These are phyloP conservation scores for Hemicrepidius hirtus DNA, from an alignment of 2,888 invertebrate species.

Conservation along the genomic window DNA sequence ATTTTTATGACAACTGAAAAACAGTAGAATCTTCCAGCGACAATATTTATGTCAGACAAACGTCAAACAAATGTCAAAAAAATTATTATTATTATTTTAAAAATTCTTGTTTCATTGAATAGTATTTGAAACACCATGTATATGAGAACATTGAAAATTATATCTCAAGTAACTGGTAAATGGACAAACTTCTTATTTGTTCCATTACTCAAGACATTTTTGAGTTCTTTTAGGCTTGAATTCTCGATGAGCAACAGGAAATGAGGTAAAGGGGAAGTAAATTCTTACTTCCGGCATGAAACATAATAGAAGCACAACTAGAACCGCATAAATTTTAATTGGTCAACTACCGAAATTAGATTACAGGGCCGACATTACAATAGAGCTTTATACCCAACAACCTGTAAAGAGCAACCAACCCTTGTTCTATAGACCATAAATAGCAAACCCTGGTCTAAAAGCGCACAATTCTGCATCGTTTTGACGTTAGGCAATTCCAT, in stretches of 20 bases:
- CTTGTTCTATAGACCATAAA: constrained; percentile 9
- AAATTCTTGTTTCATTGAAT: no score
- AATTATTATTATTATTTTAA: no score
- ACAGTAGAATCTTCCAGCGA: no score
- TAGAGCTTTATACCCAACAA: constrained; percentile 17
- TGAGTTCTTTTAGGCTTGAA: neutral
- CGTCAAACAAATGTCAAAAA: no score
- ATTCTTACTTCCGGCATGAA: neutral
- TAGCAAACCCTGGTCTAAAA: constrained; percentile 7
- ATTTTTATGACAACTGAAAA: no score
- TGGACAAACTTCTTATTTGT: no score
- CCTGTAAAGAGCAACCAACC: constrained; percentile 13
- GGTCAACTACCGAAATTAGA: constrained; percentile 2
- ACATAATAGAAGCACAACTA: neutral
- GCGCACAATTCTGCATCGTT: constrained; percentile 44
- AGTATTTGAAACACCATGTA: no score
- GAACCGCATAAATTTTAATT: constrained; percentile 8
- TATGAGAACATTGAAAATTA: no score
- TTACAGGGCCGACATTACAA: constrained; percentile 10
- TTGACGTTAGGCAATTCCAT: constrained; percentile 50
- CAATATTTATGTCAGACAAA: no score
- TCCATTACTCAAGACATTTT: no score
- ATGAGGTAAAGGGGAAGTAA: neutral
- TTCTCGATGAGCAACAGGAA: neutral
- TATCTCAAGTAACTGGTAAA: no score